Base-by-base conservation (phyloP, 2,888 invertebrate genomes). In the Pristionchus entomophagus region DNA sequence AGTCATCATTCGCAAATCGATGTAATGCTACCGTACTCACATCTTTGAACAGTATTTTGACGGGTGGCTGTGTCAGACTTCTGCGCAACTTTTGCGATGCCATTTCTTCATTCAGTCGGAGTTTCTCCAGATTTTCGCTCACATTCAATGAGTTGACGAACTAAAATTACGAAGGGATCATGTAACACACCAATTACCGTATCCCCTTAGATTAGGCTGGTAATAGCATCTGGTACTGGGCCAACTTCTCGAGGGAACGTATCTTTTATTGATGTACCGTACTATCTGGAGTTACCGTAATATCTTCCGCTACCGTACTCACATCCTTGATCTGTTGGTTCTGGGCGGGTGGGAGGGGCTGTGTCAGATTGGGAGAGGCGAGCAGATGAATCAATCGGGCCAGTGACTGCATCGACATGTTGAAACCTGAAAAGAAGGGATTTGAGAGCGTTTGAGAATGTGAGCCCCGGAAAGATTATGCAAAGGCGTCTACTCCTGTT, bases 341-440 rank as follows among this genome's bases (percentile, higher is more conserved):
- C 69, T 19, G 29, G 0, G 65, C 17, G 32, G 65, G 14, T 3
- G 29, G n/a, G 45, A 19, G 17, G 41, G 4, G 22, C 22, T 80
- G 22, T 29, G 56, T 86, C 69, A 29, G 41, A 26, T 84, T 86
- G 56, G 81, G 80, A 26, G 77, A 85, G 29, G 90, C 89, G 1
- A 91, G 73, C 38, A 87, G 77, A 56, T 90, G 89, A 14, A 91
- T 87, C 17, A 88, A 41, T 35, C 89, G 86, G 17, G 89, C 89
- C 32, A 88, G 38, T 29, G 86, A 85, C 49, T 88, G 77, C 19
- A 89, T 87, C 17, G 88, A 56, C 14, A 86, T 29, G 32, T 49
- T 80, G 78, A 80, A 80, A 22, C 86, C 35, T 88, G 85, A 84
- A 88, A 91, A n/a, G n/a, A n/a, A n/a, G n/a, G n/a, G n/a, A n/a